phyloP scores from a whole-genome alignment of 2,888 invertebrate genomes.

The Amiota minor region DNA sequence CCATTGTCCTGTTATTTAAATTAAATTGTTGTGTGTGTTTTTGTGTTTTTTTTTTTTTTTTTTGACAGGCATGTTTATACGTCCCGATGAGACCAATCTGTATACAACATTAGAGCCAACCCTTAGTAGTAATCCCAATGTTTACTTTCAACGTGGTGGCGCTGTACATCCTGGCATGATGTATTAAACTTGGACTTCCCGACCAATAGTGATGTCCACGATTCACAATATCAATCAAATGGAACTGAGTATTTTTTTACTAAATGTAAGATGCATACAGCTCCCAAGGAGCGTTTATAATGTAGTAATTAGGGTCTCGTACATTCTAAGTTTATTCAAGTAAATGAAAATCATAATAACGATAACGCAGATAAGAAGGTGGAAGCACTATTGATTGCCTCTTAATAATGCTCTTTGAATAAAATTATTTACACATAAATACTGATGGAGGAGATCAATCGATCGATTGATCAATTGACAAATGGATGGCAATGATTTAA shows the following conservation, averaged over 20 bases:
- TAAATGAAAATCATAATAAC: no score
- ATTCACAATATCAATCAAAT: not conserved
- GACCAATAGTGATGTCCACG: not conserved
- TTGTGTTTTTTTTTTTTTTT: constrained; percentile 13
- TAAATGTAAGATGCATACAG: constrained; percentile 47
- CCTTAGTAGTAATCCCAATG: constrained; percentile 91
- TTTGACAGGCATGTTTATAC: constrained; percentile 81
- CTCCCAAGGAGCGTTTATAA: constrained; percentile 57
- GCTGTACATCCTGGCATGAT: constrained; percentile 91
- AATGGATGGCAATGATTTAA: no score
- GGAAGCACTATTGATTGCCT: no score
- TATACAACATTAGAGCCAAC: constrained; percentile 90
- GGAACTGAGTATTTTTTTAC: constrained; percentile 65
- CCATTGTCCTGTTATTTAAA: not conserved
- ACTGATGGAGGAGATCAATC: not conserved
- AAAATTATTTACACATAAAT: constrained; percentile 3
- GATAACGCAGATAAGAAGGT: no score
- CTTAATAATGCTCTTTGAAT: not conserved
- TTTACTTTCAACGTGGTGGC: constrained; percentile 88
- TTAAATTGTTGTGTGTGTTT: not conserved
- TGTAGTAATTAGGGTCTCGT: not conserved
- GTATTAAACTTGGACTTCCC: constrained; percentile 77
- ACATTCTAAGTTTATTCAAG: not conserved
- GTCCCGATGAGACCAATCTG: constrained; percentile 87
- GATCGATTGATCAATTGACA: no score